A percentile compares a stretch with the other conserved stretches of the same genome.
These are phyloP conservation scores for Zoanthus sociatus DNA, from an alignment of 92 coral and sea anemone genomes.

Conservation along the genomic window DNA sequence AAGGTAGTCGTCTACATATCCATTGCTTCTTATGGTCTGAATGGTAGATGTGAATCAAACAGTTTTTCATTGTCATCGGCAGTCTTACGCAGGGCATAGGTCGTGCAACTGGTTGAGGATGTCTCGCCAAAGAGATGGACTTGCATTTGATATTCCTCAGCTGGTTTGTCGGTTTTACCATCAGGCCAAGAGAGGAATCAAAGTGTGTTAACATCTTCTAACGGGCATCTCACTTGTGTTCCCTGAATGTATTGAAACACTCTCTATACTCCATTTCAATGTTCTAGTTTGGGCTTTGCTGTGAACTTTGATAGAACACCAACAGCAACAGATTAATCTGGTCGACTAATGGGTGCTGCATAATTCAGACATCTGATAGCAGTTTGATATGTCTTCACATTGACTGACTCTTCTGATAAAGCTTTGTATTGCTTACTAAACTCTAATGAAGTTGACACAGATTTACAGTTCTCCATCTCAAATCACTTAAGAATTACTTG, in stretches of 20 bases:
- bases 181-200: slow-evolving; percentile 61
- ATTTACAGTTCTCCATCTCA: slow-evolving; percentile 1
- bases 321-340: background rate
- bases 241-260: background rate
- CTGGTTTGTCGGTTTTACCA: slow-evolving; percentile 49
- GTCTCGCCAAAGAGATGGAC: slow-evolving; percentile 60
- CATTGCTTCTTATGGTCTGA: slow-evolving; percentile 36
- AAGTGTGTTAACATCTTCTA: slow-evolving; percentile 52
- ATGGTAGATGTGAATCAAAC: slow-evolving; percentile 18
- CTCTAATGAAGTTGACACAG: slow-evolving; percentile 1
- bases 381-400: background rate
- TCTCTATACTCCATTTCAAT: background rate
- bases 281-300: background rate
- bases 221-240: slow-evolving; percentile 50
- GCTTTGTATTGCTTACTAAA: background rate
- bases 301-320: background rate
- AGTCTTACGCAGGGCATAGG: slow-evolving; percentile 54
- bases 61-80: slow-evolving; percentile 45
- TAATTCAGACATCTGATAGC: background rate
- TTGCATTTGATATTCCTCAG: slow-evolving; percentile 62
- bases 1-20: slow-evolving; percentile 45
- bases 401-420: background rate
- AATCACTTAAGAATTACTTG: background rate
- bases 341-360: background rate
- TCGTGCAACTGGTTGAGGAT: slow-evolving; percentile 61